Evolutionary conservation across 2,113 vertebrate genomes (phyloP).

Genomic region (Austrofundulus limnaeus): DNA sequence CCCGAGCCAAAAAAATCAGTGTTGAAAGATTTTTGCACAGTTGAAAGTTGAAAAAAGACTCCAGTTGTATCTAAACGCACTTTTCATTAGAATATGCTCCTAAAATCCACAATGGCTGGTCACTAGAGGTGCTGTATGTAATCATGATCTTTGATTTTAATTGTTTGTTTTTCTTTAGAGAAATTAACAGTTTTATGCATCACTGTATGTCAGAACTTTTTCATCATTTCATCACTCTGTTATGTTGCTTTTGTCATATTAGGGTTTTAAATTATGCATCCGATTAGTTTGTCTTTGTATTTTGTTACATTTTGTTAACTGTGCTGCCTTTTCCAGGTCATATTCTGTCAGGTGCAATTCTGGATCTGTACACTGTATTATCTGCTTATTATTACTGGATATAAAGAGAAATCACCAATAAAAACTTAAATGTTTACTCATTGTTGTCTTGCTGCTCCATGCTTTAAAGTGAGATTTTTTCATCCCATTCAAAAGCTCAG

Average conservation of each 20-base stretch:
- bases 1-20: constrained; percentile 19
- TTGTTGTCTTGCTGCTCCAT: not conserved
- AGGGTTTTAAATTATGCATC: not conserved
- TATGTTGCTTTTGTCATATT: too few relatives aligned
- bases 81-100: not conserved
- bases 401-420: constrained; percentile 1
- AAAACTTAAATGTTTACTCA: constrained; percentile 11
- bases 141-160: not conserved
- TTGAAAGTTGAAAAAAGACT: not conserved
- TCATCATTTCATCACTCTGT: too few relatives aligned
- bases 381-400: constrained; percentile 11
- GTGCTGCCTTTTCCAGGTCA: constrained; percentile 25
- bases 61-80: constrained; percentile 1
- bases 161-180: too few relatives aligned
- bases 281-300: constrained; percentile 5
- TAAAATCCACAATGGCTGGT: constrained; percentile 3
- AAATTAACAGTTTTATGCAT: not conserved
- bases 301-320: constrained; percentile 21
- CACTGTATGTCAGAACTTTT: too few relatives aligned
- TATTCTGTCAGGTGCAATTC: constrained; percentile 4
- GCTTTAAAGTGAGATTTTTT: not conserved
- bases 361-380: not conserved
- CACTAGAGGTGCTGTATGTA: not conserved
- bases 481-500: too few relatives aligned
- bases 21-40: not conserved